Evolutionary conservation across 23 tunicate species (phyloP).

Genomic region (Botrylloides violaceus): DNA sequence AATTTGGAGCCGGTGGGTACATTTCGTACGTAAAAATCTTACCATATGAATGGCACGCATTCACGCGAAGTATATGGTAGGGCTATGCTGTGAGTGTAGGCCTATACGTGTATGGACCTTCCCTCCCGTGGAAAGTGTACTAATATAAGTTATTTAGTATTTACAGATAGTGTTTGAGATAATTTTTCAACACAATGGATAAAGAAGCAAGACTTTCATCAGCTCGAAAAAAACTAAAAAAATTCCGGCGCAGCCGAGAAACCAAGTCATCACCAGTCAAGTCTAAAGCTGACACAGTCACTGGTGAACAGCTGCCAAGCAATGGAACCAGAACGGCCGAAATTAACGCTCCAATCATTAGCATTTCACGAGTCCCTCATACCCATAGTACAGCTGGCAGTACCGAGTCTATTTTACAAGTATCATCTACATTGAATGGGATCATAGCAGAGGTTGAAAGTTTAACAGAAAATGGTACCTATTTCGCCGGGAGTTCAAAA

Average conservation of each 20-base stretch:
- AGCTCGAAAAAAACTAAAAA: conserved; percentile 7
- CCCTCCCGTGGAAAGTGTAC: too few relatives aligned
- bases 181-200: conserved; percentile 9
- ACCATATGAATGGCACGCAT: too few relatives aligned
- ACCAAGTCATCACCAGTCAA: background rate
- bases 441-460: conserved; percentile 43
- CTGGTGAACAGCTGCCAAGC: background rate
- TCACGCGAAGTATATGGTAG: too few relatives aligned
- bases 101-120: too few relatives aligned
- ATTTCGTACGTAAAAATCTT: too few relatives aligned
- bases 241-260: conserved; percentile 3
- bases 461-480: conserved; percentile 15
- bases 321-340: background rate
- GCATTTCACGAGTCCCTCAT: background rate
- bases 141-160: too few relatives aligned
- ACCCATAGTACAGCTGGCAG: conserved; percentile 30
- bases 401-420: conserved; percentile 54
- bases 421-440: conserved; percentile 67
- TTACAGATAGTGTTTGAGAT: too few relatives aligned
- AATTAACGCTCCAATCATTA: background rate
- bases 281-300: background rate
- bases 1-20: too few relatives aligned
- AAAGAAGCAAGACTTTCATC: conserved; percentile 15
- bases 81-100: too few relatives aligned
- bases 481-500: background rate